Evolutionary conservation across 2,113 vertebrate genomes (phyloP).

Genomic region (Mormoops blainvillei): DNA sequence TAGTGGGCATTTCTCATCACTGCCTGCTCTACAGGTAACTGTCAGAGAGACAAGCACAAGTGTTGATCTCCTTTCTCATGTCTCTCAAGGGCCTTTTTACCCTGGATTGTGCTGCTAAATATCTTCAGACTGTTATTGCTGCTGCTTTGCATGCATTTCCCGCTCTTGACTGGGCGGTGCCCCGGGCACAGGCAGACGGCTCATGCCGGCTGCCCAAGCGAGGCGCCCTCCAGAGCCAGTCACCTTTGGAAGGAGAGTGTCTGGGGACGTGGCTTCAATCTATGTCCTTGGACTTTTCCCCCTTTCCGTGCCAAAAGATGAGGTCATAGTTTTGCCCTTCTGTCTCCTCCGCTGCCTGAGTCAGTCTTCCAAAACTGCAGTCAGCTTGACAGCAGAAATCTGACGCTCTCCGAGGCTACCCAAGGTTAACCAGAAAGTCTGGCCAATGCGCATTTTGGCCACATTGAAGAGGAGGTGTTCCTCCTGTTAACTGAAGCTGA

Average conservation of each 20-base stretch:
- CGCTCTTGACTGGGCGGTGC: background rate
- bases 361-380: background rate
- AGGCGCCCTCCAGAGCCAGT: background rate
- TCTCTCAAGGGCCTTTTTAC: background rate
- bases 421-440: background rate
- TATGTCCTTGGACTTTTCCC: background rate
- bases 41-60: background rate
- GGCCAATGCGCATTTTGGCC: background rate
- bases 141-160: background rate
- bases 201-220: accelerated
- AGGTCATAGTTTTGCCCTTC: background rate
- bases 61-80: background rate
- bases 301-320: background rate
- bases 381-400: background rate
- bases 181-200: no score
- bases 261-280: background rate
- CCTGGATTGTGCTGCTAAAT: background rate
- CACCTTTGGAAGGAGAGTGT: background rate
- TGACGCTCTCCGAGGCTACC: background rate
- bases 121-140: background rate
- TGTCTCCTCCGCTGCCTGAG: background rate
- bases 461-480: background rate
- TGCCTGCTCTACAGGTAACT: accelerated
- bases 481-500: background rate
- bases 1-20: background rate